phyloP scores from a whole-genome alignment of 2,113 vertebrate species.

The Ursus arctos region DNA sequence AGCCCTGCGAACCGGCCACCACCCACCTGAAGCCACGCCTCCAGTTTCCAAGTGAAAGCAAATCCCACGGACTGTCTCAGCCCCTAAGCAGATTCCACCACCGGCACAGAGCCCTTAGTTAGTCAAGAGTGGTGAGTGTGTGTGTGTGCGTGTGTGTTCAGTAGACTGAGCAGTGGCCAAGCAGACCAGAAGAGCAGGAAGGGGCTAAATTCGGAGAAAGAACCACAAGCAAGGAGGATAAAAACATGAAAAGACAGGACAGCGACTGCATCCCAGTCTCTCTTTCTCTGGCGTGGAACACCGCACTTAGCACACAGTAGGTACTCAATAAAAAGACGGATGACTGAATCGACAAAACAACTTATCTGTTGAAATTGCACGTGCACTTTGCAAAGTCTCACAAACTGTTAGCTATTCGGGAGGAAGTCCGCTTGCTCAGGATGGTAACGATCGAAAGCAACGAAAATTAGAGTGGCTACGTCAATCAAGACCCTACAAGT shows the following conservation, averaged over 20 bases:
- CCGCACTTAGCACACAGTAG: background rate
- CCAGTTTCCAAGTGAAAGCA: slow-evolving; percentile 73
- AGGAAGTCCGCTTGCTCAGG: background rate
- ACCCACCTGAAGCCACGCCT: slow-evolving; percentile 62
- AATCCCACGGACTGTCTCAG: slow-evolving; percentile 46
- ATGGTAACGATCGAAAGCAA: background rate
- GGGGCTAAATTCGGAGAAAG: background rate
- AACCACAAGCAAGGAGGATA: background rate
- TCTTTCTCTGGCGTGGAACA: background rate
- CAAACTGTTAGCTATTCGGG: background rate
- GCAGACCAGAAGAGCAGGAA: background rate
- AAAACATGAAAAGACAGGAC: background rate
- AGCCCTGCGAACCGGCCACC: slow-evolving; percentile 9
- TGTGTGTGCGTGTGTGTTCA: background rate
- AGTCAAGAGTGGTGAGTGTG: background rate
- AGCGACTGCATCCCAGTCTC: background rate
- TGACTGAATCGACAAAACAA: background rate
- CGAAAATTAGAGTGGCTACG: background rate
- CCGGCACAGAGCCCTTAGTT: background rate
- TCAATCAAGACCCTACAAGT: background rate
- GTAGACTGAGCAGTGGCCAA: background rate
- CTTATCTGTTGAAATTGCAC: background rate
- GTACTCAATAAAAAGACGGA: background rate
- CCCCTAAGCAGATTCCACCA: background rate
- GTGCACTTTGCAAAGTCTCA: background rate